Percentiles rank a stretch among this genome's conserved stretches.
Evolutionary conservation across 2,888 invertebrate species (phyloP).

Genomic region (Synergus umbraculus): DNA sequence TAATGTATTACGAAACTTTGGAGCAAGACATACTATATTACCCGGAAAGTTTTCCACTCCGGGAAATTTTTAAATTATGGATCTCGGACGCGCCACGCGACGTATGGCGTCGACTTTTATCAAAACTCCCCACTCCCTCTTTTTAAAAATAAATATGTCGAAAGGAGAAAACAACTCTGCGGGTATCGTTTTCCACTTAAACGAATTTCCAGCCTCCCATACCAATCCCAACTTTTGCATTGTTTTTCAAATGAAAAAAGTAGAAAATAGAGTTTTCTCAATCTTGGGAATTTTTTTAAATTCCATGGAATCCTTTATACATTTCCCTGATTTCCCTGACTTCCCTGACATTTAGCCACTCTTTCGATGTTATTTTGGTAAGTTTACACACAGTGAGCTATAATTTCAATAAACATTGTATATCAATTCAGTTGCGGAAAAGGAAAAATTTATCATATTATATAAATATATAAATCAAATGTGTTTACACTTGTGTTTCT

Average conservation of each 20-base stretch:
- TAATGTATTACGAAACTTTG: conserved; percentile 75
- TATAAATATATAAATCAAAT: conserved; percentile 19
- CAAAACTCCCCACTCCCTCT: conserved; percentile 32
- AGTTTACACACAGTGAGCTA: too few relatives aligned
- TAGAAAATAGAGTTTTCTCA: not conserved
- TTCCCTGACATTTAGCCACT: too few relatives aligned
- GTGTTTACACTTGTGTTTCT: conserved; percentile 11
- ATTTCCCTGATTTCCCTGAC: too few relatives aligned
- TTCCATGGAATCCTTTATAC: too few relatives aligned
- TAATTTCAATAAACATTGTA: too few relatives aligned
- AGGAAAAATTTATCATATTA: too few relatives aligned
- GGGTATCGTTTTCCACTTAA: conserved; percentile 32
- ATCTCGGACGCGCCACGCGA: conserved; percentile 65
- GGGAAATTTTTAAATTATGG: conserved; percentile 75
- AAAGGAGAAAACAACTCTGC: conserved; percentile 1
- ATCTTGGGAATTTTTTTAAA: too few relatives aligned
- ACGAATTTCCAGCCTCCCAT: conserved; percentile 16
- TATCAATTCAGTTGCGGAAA: too few relatives aligned
- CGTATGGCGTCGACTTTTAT: conserved; percentile 54
- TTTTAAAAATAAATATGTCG: conserved; percentile 31
- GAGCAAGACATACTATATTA: conserved; percentile 65
- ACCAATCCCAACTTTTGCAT: not conserved
- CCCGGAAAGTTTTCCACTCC: conserved; percentile 73
- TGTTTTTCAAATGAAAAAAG: conserved; percentile 7
- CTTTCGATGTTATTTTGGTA: too few relatives aligned